phyloP scores from a whole-genome alignment of 2,888 invertebrate genomes.

The Coelogynopora nodosa region DNA sequence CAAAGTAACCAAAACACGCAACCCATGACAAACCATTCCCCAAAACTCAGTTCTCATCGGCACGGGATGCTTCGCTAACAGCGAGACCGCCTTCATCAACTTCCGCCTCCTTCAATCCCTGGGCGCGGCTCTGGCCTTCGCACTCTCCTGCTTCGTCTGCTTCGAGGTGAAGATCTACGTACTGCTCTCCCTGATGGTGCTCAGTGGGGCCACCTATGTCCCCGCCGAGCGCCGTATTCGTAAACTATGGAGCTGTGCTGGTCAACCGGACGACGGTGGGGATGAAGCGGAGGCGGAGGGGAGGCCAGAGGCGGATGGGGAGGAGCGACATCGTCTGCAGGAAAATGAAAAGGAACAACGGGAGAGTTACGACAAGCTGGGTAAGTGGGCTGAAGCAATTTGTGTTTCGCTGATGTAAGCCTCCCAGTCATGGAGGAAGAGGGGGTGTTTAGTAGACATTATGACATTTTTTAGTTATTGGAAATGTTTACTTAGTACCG shows the following conservation, averaged over 20 bases:
- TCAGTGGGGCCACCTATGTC: slow-evolving; percentile 58
- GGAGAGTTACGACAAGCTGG: too few relatives aligned
- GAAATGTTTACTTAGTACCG: too few relatives aligned
- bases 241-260: background rate
- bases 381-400: too few relatives aligned
- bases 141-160: slow-evolving; percentile 55
- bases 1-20: too few relatives aligned
- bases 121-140: slow-evolving; percentile 57
- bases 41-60: slow-evolving; percentile 59
- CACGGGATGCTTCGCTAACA: slow-evolving; percentile 57
- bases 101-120: slow-evolving; percentile 59
- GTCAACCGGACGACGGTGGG: background rate
- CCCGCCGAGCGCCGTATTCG: slow-evolving; percentile 57
- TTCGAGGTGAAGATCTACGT: slow-evolving; percentile 56
- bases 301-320: too few relatives aligned
- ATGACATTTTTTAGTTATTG: too few relatives aligned
- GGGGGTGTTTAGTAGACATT: too few relatives aligned
- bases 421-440: too few relatives aligned
- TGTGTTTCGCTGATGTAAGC: too few relatives aligned
- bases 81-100: slow-evolving; percentile 60
- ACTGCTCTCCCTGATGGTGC: slow-evolving; percentile 55
- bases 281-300: background rate
- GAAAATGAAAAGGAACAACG: too few relatives aligned
- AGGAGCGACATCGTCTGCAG: too few relatives aligned
- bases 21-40: too few relatives aligned